Evolutionary conservation across 2,113 vertebrate genomes (phyloP).

Genomic region (Casuarius casuarius): DNA sequence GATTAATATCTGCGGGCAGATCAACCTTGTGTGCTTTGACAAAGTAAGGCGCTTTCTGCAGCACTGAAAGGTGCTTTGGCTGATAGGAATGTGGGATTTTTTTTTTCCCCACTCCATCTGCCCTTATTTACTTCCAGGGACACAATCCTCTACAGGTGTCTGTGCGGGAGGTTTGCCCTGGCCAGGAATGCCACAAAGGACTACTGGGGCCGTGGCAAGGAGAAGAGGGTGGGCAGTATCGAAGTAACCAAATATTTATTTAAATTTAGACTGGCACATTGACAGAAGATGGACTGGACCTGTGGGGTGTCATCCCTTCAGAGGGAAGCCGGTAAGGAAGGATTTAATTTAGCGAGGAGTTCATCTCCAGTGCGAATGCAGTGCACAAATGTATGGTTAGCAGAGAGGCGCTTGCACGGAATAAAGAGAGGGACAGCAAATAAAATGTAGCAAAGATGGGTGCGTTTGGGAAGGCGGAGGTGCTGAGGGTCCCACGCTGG

Average conservation of each 20-base stretch:
- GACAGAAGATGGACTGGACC: conserved; percentile 79
- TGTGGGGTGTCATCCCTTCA: conserved; percentile 68
- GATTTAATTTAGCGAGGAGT: background rate
- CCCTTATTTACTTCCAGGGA: background rate
- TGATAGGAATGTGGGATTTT: background rate
- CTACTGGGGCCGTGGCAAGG: rapidly evolving
- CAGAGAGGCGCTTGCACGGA: background rate
- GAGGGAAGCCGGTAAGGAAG: conserved; percentile 61
- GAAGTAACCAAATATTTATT: background rate
- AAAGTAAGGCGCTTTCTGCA: conserved; percentile 58
- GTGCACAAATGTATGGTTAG: background rate
- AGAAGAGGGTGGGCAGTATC: background rate
- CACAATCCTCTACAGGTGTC: background rate
- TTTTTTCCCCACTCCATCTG: background rate
- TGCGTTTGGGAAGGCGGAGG: background rate
- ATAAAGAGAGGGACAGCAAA: background rate
- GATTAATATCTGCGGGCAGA: conserved; percentile 78
- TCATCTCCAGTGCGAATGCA: background rate
- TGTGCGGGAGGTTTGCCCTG: background rate
- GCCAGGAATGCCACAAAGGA: background rate
- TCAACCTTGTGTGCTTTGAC: conserved; percentile 81
- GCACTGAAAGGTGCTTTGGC: background rate
- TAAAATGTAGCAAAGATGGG: rapidly evolving
- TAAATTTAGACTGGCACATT: conserved; percentile 74
- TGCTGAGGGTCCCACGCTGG: background rate